A percentile compares a stretch with the other conserved stretches of the same genome.
Evolutionary conservation across 2,113 vertebrate species (phyloP).

Genomic region (Oceanodroma tethys): DNA sequence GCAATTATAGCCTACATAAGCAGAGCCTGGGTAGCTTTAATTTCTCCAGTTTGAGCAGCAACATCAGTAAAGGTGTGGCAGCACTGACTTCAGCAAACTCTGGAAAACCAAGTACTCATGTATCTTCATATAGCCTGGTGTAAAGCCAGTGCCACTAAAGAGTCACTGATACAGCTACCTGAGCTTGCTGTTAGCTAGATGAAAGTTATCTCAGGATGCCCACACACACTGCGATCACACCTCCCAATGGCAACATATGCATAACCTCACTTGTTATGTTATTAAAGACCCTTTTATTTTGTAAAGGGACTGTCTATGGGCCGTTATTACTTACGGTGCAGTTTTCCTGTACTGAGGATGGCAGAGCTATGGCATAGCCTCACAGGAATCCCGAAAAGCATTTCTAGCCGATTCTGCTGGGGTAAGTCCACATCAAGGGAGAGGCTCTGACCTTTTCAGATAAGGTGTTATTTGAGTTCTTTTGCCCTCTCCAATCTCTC

Average conservation of each 20-base stretch:
- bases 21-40: neutral
- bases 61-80: neutral
- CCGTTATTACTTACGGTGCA: neutral
- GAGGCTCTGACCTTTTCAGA: neutral
- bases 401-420: neutral
- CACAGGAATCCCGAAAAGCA: neutral
- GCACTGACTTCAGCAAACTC: neutral
- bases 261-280: neutral
- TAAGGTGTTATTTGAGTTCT: neutral
- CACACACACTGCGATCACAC: neutral
- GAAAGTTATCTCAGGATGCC: neutral
- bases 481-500: neutral
- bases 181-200: neutral
- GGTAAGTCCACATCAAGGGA: neutral
- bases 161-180: neutral
- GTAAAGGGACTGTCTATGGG: neutral
- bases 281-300: neutral
- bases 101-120: neutral
- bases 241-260: neutral
- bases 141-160: neutral
- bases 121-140: neutral
- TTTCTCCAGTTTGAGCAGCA: neutral
- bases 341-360: neutral
- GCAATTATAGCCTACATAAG: neutral
- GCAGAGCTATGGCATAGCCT: accelerated